These are phyloP conservation scores for Scopus umbretta DNA, from an alignment of 2,113 vertebrate genomes.

Conservation along the genomic window DNA sequence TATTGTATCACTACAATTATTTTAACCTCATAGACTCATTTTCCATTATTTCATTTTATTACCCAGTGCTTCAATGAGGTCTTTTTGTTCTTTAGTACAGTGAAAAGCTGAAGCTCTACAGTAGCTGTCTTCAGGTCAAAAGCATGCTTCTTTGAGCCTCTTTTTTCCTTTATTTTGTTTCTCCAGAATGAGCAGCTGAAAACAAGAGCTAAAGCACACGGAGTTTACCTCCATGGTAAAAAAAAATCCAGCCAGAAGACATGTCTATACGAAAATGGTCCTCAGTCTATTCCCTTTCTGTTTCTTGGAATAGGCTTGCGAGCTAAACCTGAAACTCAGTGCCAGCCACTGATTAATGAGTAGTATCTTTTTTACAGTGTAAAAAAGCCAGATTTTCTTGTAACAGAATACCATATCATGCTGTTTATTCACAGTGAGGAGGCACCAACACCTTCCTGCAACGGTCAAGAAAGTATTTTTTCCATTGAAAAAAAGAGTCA, in stretches of 20 bases:
- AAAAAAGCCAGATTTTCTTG: neutral
- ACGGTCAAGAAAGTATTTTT: neutral
- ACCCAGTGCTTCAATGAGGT: neutral
- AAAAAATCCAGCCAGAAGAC: neutral
- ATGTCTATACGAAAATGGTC: neutral
- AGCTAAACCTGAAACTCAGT: neutral
- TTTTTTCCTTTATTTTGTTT: neutral
- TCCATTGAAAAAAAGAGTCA: neutral
- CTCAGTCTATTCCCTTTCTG: neutral
- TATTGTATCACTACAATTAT: neutral
- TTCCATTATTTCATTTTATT: slow-evolving; percentile 52
- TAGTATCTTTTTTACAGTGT: neutral
- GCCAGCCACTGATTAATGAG: neutral
- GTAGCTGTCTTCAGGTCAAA: neutral
- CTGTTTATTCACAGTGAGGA: neutral
- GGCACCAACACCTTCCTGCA: neutral
- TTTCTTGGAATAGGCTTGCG: neutral
- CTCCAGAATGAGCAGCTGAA: neutral
- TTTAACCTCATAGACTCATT: neutral
- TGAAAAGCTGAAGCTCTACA: neutral
- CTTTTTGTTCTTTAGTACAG: neutral
- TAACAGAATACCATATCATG: neutral
- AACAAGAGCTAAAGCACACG: neutral
- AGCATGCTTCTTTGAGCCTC: neutral
- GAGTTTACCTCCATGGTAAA: neutral